These are phyloP conservation scores for Pogonocherus hispidulus DNA, from an alignment of 2,888 invertebrate genomes.

Conservation along the genomic window DNA sequence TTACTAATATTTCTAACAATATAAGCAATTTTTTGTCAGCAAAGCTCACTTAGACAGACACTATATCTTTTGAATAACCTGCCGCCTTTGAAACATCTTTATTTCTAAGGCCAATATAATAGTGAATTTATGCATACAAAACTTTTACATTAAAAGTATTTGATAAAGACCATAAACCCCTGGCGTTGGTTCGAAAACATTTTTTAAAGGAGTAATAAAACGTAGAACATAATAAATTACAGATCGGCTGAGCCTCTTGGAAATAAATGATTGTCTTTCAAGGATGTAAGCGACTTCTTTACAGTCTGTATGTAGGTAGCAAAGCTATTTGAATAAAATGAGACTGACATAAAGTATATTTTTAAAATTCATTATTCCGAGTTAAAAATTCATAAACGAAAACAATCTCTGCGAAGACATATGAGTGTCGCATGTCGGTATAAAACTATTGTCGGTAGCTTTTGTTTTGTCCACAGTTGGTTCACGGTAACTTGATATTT, in stretches of 20 bases:
- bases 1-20: too few species aligned
- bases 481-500: constrained; percentile 39
- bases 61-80: not conserved
- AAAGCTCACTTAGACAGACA: not conserved
- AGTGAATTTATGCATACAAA: constrained; percentile 6
- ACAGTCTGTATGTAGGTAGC: constrained; percentile 11
- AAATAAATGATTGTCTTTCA: constrained; percentile 4
- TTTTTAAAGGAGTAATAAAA: constrained; percentile 4
- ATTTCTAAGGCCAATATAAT: constrained; percentile 1
- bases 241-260: not conserved
- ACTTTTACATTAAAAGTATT: constrained; percentile 6
- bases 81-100: constrained; percentile 6
- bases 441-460: constrained; percentile 36
- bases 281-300: constrained; percentile 3
- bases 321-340: constrained; percentile 10
- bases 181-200: constrained; percentile 1
- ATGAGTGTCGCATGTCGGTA: constrained; percentile 28
- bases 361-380: constrained; percentile 18
- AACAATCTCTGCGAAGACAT: constrained; percentile 20
- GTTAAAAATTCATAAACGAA: constrained; percentile 23
- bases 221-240: constrained; percentile 6
- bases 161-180: constrained; percentile 2
- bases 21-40: not conserved
- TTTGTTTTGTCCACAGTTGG: constrained; percentile 35
- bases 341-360: constrained; percentile 1